Evolutionary conservation across 2,113 vertebrate species (phyloP).

Genomic region (Clarias magur): DNA sequence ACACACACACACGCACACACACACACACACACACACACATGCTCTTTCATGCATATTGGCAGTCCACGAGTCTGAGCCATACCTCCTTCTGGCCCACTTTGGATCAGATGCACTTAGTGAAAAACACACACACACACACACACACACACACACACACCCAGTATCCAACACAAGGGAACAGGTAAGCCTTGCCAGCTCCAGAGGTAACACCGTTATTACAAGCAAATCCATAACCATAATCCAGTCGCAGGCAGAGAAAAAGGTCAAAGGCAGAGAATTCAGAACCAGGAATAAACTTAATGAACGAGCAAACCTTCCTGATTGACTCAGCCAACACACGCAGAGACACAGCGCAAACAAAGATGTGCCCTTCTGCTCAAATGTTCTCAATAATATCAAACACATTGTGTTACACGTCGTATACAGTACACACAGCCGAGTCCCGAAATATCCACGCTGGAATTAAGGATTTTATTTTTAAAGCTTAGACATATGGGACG

Average conservation of each 20-base stretch:
- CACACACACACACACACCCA: not conserved
- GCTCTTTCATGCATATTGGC: not conserved
- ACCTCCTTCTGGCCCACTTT: slow-evolving; percentile 42
- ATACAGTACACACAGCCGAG: not conserved
- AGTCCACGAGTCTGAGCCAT: not conserved
- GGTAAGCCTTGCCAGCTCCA: not conserved
- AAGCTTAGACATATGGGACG: not conserved
- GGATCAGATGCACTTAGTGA: slow-evolving; percentile 24
- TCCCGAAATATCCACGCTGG: not conserved
- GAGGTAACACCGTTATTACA: not conserved
- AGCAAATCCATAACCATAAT: not conserved
- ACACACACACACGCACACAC: slow-evolving; percentile 25
- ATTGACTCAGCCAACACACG: not conserved
- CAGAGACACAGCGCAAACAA: slow-evolving; percentile 1
- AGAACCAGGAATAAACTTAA: not conserved
- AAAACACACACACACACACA: slow-evolving; percentile 18
- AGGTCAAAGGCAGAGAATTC: slow-evolving; percentile 11
- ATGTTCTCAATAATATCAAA: not conserved
- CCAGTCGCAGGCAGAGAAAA: slow-evolving; percentile 1
- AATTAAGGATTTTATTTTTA: not conserved
- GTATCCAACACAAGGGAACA: not conserved
- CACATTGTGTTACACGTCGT: not conserved
- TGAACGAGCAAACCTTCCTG: not conserved
- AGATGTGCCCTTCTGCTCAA: slow-evolving; percentile 11
- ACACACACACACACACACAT: slow-evolving; percentile 30